phyloP scores from a whole-genome alignment of 2,113 vertebrate genomes.

The Mastomys natalensis region DNA sequence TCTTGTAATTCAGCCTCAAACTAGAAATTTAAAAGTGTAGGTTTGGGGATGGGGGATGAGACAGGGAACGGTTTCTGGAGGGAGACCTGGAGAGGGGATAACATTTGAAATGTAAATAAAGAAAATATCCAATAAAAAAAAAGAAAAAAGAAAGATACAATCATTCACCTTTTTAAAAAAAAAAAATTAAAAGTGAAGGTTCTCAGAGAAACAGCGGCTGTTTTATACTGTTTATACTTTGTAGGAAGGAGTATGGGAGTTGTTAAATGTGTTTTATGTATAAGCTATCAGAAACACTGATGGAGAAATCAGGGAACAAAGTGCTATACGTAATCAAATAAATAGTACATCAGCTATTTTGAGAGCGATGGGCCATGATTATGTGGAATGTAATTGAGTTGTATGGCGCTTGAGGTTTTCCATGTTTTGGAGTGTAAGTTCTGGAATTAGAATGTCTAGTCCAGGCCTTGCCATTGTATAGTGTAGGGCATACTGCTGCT shows the following conservation, averaged over 20 bases:
- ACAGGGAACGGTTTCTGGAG: too few relatives aligned
- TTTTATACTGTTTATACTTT: conserved; percentile 21
- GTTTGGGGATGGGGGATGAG: neutral
- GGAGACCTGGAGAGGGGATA: too few relatives aligned
- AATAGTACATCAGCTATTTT: conserved; percentile 34
- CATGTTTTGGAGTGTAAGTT: neutral
- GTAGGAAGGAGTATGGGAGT: conserved; percentile 14
- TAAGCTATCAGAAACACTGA: neutral
- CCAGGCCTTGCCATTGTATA: neutral
- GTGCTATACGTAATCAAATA: conserved; percentile 49
- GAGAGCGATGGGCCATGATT: conserved; percentile 17
- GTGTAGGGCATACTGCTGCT: neutral
- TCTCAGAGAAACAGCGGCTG: conserved; percentile 15
- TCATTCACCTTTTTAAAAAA: too few relatives aligned
- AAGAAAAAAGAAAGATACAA: too few relatives aligned
- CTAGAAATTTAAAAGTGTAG: conserved; percentile 30
- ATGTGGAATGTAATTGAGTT: conserved; percentile 40
- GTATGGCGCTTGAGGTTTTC: neutral
- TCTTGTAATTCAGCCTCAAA: conserved; percentile 37
- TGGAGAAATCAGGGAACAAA: conserved; percentile 46
- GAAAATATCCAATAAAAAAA: too few relatives aligned
- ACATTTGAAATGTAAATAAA: too few relatives aligned
- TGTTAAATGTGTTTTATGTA: conserved; percentile 11
- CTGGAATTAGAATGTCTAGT: neutral
- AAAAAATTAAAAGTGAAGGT: neutral